These are phyloP conservation scores for Phalacrocorax pelagicus DNA, from an alignment of 2,113 vertebrate species.

Conservation along the genomic window DNA sequence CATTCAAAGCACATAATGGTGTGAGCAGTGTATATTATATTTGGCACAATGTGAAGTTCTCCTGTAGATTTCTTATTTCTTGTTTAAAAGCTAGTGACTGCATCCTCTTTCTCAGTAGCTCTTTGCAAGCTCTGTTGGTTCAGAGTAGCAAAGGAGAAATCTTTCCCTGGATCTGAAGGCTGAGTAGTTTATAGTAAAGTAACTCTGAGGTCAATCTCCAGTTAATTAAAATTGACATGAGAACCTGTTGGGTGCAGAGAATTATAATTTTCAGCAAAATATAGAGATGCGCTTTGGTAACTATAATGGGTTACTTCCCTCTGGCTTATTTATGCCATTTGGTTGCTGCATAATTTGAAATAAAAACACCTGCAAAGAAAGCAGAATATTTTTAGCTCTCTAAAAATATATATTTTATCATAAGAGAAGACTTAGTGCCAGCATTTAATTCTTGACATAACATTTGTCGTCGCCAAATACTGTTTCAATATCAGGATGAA, in stretches of 20 bases:
- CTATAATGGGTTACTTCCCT: not conserved
- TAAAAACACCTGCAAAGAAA: slow-evolving; percentile 57
- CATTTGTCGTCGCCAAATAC: slow-evolving; percentile 19
- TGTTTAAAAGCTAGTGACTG: not conserved
- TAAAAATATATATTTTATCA: slow-evolving; percentile 40
- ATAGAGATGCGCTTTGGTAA: not conserved
- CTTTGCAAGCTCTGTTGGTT: not conserved
- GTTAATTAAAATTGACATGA: not conserved
- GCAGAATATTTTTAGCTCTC: slow-evolving; percentile 35
- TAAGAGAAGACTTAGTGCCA: not conserved
- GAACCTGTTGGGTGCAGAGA: not conserved
- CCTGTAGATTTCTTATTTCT: not conserved
- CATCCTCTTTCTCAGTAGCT: not conserved
- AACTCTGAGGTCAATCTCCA: not conserved
- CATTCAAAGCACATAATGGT: not conserved
- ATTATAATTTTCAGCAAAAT: slow-evolving; percentile 26
- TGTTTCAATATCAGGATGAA: not conserved
- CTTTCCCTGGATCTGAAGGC: not conserved
- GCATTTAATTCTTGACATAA: slow-evolving; percentile 29
- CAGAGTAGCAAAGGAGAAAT: not conserved
- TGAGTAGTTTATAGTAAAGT: not conserved
- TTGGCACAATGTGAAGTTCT: not conserved
- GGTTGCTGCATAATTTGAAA: slow-evolving; percentile 17
- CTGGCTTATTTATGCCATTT: slow-evolving; percentile 24
- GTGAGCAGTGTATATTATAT: not conserved